These are phyloP conservation scores for Ephialtes manifestator DNA, from an alignment of 2,888 invertebrate species.

Conservation along the genomic window DNA sequence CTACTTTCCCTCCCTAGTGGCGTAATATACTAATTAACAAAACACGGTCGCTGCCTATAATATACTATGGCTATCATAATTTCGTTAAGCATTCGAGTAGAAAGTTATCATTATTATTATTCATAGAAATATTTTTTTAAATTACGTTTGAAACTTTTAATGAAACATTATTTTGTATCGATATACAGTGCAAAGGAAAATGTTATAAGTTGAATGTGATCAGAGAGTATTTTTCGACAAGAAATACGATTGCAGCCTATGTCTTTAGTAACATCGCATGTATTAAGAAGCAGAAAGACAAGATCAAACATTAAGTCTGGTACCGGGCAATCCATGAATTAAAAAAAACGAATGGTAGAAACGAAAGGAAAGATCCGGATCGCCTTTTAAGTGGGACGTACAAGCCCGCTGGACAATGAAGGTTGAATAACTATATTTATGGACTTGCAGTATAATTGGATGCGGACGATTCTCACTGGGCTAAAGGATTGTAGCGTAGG, in stretches of 20 bases:
- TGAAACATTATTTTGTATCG: too few species aligned
- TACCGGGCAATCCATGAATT: conserved; percentile 6
- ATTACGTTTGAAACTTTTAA: too few species aligned
- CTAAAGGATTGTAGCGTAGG: background rate
- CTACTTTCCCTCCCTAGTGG: too few species aligned
- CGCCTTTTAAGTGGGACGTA: conserved; percentile 50
- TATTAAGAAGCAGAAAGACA: background rate
- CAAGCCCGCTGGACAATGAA: conserved; percentile 39
- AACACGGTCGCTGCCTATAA: too few species aligned
- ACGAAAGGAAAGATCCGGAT: conserved; percentile 42
- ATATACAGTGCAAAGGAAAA: too few species aligned
- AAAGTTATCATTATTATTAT: too few species aligned
- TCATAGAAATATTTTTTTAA: too few species aligned
- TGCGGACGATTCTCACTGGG: conserved; percentile 31
- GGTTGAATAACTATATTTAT: conserved; percentile 53
- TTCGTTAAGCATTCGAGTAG: too few species aligned
- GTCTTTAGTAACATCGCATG: background rate
- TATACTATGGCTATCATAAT: too few species aligned
- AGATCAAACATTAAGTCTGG: conserved; percentile 16
- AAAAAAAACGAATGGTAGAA: conserved; percentile 2
- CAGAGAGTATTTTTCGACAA: too few species aligned
- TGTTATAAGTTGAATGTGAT: too few species aligned
- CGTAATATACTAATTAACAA: too few species aligned
- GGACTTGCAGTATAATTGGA: conserved; percentile 33
- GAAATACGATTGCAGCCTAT: conserved; percentile 25